Evolutionary conservation across 2,888 invertebrate genomes (phyloP), one percentile per base, ranked within the genome.

Genomic region (Dimorphilus gyrociliatus): DNA sequence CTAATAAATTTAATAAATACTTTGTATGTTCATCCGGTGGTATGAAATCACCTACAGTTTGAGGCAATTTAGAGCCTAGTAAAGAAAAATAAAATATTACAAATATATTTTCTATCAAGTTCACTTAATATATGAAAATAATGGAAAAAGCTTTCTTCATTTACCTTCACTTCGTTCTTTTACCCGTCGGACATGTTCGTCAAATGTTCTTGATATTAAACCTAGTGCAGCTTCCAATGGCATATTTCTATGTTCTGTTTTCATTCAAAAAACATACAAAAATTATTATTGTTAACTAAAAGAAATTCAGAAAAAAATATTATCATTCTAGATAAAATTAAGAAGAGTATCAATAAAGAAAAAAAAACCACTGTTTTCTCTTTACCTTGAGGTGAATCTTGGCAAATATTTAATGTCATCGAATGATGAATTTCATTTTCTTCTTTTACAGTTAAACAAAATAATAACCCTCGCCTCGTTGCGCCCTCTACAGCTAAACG

Each of bases 181-280:
- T 36, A 44, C 39, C 13, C 42, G 37, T 33, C 50, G 40, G 27
- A 51, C 41, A 41, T 63, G 63, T 26, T 50, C 47, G 34, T 60
- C 58, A 50, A 63, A 66, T 47, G 56, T 64, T 34, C 55, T 50
- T 6, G 73, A 71, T 18, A 90, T 68, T 38, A 88, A 67, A 41
- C 72, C 71, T 35, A 88, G 66, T 0, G 88, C 84, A 62, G 88
- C 86, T 33, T 90, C 86, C 23, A 86, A 56, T 0, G 86, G 86
- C 84, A 90, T 90, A 65, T 90, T 88, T 45, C 90, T 75, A 63
- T 90, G 90, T 55, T 88, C 90, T 76, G 69, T 41, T 56, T 34
- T 30, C 33, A 39, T 33, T 34, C 37, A 35, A 30, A 27, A 32
- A 34, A 33, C 14, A 26, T 21, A 30, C 17, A 27, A 14, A 21